Conservation (phyloP, 2,888 invertebrate species). For the Ophraella communa region DNA sequence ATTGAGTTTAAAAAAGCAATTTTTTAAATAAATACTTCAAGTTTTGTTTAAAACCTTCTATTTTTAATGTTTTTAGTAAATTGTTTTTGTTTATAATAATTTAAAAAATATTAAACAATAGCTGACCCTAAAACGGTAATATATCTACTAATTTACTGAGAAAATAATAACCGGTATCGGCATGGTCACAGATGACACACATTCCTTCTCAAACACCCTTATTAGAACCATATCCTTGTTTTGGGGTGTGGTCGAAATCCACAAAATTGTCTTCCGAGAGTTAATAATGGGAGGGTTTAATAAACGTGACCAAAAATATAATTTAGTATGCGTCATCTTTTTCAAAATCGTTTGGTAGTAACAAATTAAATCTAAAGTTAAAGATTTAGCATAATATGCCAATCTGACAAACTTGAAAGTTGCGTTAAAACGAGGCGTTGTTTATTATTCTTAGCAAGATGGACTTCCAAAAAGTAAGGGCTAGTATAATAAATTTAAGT, state of each 20-base stretch:
- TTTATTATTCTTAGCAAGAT: too few relatives aligned
- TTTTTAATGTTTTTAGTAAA: background rate
- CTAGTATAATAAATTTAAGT: too few relatives aligned
- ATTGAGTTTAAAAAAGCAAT: too few relatives aligned
- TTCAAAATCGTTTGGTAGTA: too few relatives aligned
- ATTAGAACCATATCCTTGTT: slow-evolving; percentile 25
- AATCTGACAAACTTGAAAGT: too few relatives aligned
- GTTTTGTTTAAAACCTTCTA: too few relatives aligned
- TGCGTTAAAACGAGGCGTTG: too few relatives aligned
- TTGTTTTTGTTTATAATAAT: background rate
- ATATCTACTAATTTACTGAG: background rate
- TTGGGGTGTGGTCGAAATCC: slow-evolving; percentile 36
- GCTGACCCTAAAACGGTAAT: background rate
- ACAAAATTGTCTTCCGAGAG: slow-evolving; percentile 39
- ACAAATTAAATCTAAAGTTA: too few relatives aligned
- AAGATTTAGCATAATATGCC: too few relatives aligned
- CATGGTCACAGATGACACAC: slow-evolving; percentile 31
- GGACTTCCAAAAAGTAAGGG: too few relatives aligned
- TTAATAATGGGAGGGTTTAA: slow-evolving; percentile 21
- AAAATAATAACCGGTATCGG: slow-evolving; percentile 26
- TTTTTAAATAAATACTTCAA: too few relatives aligned
- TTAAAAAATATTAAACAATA: background rate
- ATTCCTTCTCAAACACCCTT: slow-evolving; percentile 30
- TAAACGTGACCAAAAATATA: slow-evolving; percentile 45
- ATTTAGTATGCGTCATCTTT: slow-evolving; percentile 20